Conservation (phyloP, 2,888 invertebrate species). For the Pyrgus malvae region DNA sequence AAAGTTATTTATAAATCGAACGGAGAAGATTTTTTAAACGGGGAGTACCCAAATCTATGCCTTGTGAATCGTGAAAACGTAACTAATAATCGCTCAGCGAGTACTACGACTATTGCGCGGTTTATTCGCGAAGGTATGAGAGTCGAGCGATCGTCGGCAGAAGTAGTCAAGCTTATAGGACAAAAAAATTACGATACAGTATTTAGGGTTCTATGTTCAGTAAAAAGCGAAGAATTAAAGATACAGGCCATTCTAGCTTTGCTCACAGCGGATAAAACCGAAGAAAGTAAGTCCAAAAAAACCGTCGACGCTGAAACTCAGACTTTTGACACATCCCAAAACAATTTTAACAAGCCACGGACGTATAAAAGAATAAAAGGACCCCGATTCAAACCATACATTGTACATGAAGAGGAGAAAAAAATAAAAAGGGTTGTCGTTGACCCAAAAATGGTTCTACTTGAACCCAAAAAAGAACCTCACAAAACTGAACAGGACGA, state of each 20-base stretch:
- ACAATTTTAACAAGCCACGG: neutral
- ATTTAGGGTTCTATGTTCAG: constrained; percentile 56
- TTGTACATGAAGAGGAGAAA: constrained; percentile 43
- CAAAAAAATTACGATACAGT: constrained; percentile 59
- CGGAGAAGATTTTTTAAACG: constrained; percentile 48
- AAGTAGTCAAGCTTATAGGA: constrained; percentile 55
- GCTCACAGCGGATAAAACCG: constrained; percentile 37
- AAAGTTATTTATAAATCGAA: constrained; percentile 49
- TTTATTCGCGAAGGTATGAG: constrained; percentile 35
- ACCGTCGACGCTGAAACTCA: constrained; percentile 38
- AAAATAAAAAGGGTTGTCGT: constrained; percentile 44
- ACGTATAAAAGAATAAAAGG: constrained; percentile 37
- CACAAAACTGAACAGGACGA: neutral
- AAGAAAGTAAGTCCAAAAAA: neutral
- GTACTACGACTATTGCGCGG: constrained; percentile 50
- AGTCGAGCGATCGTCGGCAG: constrained; percentile 53
- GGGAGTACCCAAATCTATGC: constrained; percentile 45
- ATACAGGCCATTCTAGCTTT: constrained; percentile 56
- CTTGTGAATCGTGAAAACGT: constrained; percentile 48
- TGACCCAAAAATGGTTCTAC: constrained; percentile 38
- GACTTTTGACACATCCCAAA: constrained; percentile 39
- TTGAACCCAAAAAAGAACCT: neutral
- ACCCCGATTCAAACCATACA: constrained; percentile 46
- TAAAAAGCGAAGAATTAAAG: constrained; percentile 57
- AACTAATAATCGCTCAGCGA: constrained; percentile 33